Evolutionary conservation across 23 tunicate species (phyloP), one percentile per base, ranked within the genome.

Genomic region (Trididemnum nubilum): DNA sequence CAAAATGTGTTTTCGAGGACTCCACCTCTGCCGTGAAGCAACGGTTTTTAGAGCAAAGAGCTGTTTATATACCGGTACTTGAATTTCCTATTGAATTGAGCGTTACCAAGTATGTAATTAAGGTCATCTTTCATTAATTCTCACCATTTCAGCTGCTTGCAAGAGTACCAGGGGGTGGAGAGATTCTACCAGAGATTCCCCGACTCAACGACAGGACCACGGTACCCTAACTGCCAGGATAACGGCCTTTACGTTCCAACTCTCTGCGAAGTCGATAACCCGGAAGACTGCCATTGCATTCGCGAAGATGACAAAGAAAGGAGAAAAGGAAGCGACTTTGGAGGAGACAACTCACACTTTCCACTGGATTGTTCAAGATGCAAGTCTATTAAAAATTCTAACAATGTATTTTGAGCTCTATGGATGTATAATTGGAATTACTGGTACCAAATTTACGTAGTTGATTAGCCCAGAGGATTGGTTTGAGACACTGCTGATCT

Each of bases 321-420:
- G 33, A 36, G 23, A 3, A 33, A 37, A 27, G 87, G 81, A 37
- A 83, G 87, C 36, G 81, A 83, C 29, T 83, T 58, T 73, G 87
- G 81, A 54, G 87, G 81, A 34, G 32, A 19, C 19, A 73, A 59
- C 23, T 83, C 87, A 2, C 35, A 36, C 22, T 35, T 81, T 70
- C 77, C 77, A 40, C 25, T 83, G 36, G 71, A 83, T 29, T 83
- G 87, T 27, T 73, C 73, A 81, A 27, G 33, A 19, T 83, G 87
- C 73, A 60, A 73, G 81, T 60, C 29, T 61, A 12, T 61, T 61
- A 61, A 61, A 12, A 61, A 61, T 5, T 61, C 12, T 9, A 49
- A 49, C 18, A 9, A 49, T 18, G 12, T 49, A 49, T 49, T 49
- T 49, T 49, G 57, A 49, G 18, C 57, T 9, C 57, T n/a, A n/a